Base-by-base conservation (phyloP, 2,113 vertebrate genomes). In the Raja brachyura region DNA sequence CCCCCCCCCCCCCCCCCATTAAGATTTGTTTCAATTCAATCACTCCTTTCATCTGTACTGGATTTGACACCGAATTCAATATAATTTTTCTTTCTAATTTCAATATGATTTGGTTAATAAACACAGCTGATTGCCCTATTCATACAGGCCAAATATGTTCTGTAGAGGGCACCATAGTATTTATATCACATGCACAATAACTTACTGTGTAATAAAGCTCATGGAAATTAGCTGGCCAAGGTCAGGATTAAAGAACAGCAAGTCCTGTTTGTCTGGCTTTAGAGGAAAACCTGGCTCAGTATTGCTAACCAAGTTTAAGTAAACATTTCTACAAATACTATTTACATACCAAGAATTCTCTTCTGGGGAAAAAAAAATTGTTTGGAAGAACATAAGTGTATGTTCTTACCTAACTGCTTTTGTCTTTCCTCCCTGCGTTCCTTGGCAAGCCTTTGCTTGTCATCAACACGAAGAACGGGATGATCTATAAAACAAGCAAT, bases 361-460 rank as follows among this genome's bases (percentile, higher is more conserved):
- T 28, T 83, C 56, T 63, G 59, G 70, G 70, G 68, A 16, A 70
- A 31, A 66, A 31, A n/a, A n/a, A 11, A 63, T 88, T 13, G 28
- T 31, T 63, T 63, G 14, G 25, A 63, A 63, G 33, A 56, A 78
- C 39, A 56, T 48, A 86, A n/a, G 22, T 61, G 16, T 77, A 78
- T 33, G 59, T 79, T 77, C 95, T 85, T 96, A 99, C 99, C 98
- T 48, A 97, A 97, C 95, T 97, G 97, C 93, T 98, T 99, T 66
- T 99, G 98, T 66, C 94, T 95, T 94, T 98, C 97, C 93, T 97
- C 98, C 59, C 98, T 97, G 16, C 99, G 96, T 94, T 99, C 98
- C 73, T 98, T 96, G 93, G 99, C 99, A 93, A 99, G 95, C 22
- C 97, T 96, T 94, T 98, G 98, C 81, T 98, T 96, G 94, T 99